Conservation (phyloP, 2,888 invertebrate species). For the Caradrina kadenii region DNA sequence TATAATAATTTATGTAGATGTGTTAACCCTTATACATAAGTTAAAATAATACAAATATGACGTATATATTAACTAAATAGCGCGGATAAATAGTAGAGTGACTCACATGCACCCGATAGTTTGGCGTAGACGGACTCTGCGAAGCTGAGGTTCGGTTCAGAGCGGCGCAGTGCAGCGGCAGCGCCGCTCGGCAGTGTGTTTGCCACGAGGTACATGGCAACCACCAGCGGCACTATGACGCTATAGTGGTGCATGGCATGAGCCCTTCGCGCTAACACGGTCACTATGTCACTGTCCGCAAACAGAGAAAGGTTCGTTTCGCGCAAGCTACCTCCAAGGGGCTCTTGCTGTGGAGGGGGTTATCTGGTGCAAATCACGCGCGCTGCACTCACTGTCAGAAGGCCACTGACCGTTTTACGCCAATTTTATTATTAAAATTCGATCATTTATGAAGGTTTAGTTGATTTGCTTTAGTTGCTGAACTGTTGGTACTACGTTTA, state of each 20-base stretch:
- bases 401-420: slow-evolving; percentile 68
- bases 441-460: slow-evolving; percentile 36
- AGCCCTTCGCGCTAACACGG: slow-evolving; percentile 83
- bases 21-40: neutral
- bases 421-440: slow-evolving; percentile 51
- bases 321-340: slow-evolving; percentile 68
- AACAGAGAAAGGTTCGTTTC: slow-evolving; percentile 85
- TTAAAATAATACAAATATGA: neutral
- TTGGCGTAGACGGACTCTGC: slow-evolving; percentile 84
- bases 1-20: neutral
- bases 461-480: slow-evolving; percentile 16
- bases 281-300: slow-evolving; percentile 86
- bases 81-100: slow-evolving; percentile 56
- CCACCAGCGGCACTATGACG: slow-evolving; percentile 71
- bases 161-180: slow-evolving; percentile 57
- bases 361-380: slow-evolving; percentile 79
- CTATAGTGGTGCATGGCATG: slow-evolving; percentile 81
- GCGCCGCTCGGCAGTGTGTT: slow-evolving; percentile 58
- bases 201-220: slow-evolving; percentile 67
- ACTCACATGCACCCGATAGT: slow-evolving; percentile 87
- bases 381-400: slow-evolving; percentile 70
- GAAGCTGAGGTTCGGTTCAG: slow-evolving; percentile 77
- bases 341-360: slow-evolving; percentile 79
- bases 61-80: slow-evolving; percentile 19
- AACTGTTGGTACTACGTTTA: slow-evolving; percentile 4